These are phyloP conservation scores for Perca schrenkii DNA, from an alignment of 2,113 vertebrate genomes.

Conservation along the genomic window DNA sequence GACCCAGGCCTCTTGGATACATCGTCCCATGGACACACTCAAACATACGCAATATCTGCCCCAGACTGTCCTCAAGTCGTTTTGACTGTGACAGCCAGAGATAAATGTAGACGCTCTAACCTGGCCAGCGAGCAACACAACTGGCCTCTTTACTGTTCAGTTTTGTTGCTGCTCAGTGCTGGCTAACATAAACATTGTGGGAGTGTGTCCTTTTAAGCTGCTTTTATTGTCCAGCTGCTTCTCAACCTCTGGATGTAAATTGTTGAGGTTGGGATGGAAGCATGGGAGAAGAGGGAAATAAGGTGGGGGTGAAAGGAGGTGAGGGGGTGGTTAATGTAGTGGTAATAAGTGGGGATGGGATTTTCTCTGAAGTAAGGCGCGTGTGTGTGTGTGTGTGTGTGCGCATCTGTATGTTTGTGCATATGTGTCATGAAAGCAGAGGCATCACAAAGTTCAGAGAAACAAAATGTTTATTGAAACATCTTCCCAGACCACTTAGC, in stretches of 20 bases:
- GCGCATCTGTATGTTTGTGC: constrained; percentile 43
- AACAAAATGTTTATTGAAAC: constrained; percentile 76
- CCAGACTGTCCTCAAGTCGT: constrained; percentile 55
- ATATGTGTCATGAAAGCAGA: constrained; percentile 48
- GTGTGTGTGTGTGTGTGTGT: background rate
- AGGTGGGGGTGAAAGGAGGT: constrained; percentile 43
- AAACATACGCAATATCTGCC: constrained; percentile 41
- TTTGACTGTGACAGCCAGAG: constrained; percentile 69
- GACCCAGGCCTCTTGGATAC: constrained; percentile 35
- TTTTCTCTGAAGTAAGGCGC: constrained; percentile 46
- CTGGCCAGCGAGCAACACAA: constrained; percentile 62
- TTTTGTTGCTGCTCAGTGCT: constrained; percentile 73
- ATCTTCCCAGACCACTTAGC: constrained; percentile 65
- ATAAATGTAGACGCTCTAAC: constrained; percentile 74
- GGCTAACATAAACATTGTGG: constrained; percentile 80
- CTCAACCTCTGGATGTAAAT: constrained; percentile 74
- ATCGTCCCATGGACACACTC: constrained; percentile 35
- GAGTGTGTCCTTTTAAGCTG: constrained; percentile 82
- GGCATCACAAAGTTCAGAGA: constrained; percentile 55
- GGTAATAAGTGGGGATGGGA: constrained; percentile 27
- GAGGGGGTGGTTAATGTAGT: constrained; percentile 69
- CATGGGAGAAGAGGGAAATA: constrained; percentile 49
- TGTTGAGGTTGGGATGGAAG: constrained; percentile 62
- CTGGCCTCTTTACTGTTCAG: constrained; percentile 73
- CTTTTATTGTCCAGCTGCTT: constrained; percentile 87